Base-by-base conservation (phyloP, 2,113 vertebrate genomes). In the Rhea americana region DNA sequence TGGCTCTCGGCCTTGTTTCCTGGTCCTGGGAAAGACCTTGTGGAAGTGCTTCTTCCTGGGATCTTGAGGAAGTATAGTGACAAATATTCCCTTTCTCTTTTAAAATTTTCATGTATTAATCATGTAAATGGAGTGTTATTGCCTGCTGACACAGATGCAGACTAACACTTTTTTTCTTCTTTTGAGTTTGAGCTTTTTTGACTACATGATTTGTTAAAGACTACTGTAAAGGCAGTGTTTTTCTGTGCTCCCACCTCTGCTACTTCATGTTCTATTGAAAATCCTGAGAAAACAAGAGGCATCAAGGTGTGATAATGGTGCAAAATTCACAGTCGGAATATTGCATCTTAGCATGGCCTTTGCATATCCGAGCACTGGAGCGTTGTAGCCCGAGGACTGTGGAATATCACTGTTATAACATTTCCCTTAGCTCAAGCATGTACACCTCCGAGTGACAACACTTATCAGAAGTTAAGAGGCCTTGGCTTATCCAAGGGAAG, bases 391-490 rank as follows among this genome's bases (percentile, higher is more conserved):
- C 65, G 41, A 77, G 51, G 90, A 65, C 39, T 21, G 37, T 63
- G 61, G 65, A 39, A 48, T 39, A 78, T 86, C 83, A 67, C 0
- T 0, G 73, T 78, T 53, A 58, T 35, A 83, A 28, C 26, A 1
- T 4, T 22, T 66, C 66, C 48, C 70, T 92, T 66, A 78, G 73
- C 81, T 90, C 88, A 41, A 72, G 32, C 21, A 11, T 6, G 48
- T 39, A 35, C 77, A 67, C 90, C 61, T 73, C 51, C 0, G 1
- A 90, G 62, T 65, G 65, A 7, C 43, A 93, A 21, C 61, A 55
- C 59, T 83, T 93, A 47, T 28, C 32, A 87, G 90, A 94, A 83
- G 83, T 86, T 86, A 91, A 30, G 26, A 72, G 76, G 37, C 37
- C 10, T 84, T 89, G 85, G 30, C 37, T 91, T 78, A 75, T 67